Percentiles rank a stretch among this genome's conserved stretches.
These are phyloP conservation scores for Thera britannica DNA, from an alignment of 2,888 invertebrate species.

Conservation along the genomic window DNA sequence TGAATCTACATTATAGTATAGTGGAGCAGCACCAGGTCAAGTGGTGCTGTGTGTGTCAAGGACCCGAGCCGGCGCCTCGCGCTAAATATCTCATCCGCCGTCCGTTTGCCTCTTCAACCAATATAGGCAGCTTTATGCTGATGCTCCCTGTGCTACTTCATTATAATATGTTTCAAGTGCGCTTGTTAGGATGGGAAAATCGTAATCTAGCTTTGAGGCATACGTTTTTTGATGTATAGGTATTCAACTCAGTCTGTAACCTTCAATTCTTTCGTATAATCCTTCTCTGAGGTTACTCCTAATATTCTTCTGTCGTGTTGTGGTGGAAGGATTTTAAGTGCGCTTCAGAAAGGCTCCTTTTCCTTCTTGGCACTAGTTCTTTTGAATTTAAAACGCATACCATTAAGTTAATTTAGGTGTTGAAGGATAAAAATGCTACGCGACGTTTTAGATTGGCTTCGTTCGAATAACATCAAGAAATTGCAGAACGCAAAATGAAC, in stretches of 20 bases:
- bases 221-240: too few species aligned
- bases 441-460: not conserved
- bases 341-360: too few species aligned
- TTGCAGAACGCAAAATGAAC: slow-evolving; percentile 2
- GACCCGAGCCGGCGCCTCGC: slow-evolving; percentile 13
- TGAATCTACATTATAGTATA: slow-evolving; percentile 15
- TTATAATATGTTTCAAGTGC: slow-evolving; percentile 3
- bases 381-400: too few species aligned
- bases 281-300: too few species aligned
- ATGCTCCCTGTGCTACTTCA: slow-evolving; percentile 2
- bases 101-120: slow-evolving; percentile 8
- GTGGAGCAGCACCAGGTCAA: slow-evolving; percentile 22
- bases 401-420: too few species aligned
- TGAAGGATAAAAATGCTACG: too few species aligned
- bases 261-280: too few species aligned
- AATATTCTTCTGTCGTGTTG: too few species aligned
- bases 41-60: slow-evolving; percentile 18
- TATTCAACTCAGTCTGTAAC: too few species aligned
- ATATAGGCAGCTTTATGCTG: slow-evolving; percentile 20
- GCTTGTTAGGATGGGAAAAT: slow-evolving; percentile 1
- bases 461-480: not conserved
- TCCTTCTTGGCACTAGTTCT: too few species aligned
- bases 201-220: not conserved
- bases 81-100: slow-evolving; percentile 17
- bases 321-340: too few species aligned